Base-by-base conservation (phyloP, 1,140 invertebrate species). In the Drosophila arawakana region DNA sequence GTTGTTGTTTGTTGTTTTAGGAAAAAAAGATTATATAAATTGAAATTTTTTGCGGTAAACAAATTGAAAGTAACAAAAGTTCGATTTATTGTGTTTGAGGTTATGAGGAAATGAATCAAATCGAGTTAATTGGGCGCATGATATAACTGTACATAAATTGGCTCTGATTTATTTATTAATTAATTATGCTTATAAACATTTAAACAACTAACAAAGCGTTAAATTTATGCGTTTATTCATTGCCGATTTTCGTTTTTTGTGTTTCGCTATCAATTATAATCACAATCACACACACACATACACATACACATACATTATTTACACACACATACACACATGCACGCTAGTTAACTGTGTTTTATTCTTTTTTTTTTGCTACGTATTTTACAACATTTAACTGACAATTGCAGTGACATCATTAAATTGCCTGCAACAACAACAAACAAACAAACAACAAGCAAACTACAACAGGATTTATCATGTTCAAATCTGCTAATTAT, bases 141-240 rank as follows among this genome's bases (percentile, higher is more conserved):
- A 71, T 71, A 47, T 63, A 37, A 63, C 18, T 54, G n/a, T 57
- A 30, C 41, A 55, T 55, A 65, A 57, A 57, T 57, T 57, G 54
- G 9, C 37, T 57, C 15, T 57, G 54, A 57, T 57, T 57, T 57
- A 57, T 57, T 41, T 57, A 57, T 39, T 55, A 41, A 57, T 57
- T 41, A 35, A 25, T 25, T 47, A 9, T 55, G 11, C 9, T 44
- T 74, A 78, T 72, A 35, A 79, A 80, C 83, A 58, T 76, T 82
- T 78, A 79, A 86, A 86, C 80, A 85, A 82, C 80, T 86, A 86
- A 88, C 80, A 86, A 88, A 88, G 80, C 83, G 73, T 54, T 77
- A 73, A 80, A 83, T 83, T 72, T 66, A 70, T 63, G 43, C 52
- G 82, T 71, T 76, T 85, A 81, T 85, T 81, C 49, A 85, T 30